These are phyloP conservation scores for Pangasianodon gigas DNA, from an alignment of 2,113 vertebrate species.

Conservation along the genomic window DNA sequence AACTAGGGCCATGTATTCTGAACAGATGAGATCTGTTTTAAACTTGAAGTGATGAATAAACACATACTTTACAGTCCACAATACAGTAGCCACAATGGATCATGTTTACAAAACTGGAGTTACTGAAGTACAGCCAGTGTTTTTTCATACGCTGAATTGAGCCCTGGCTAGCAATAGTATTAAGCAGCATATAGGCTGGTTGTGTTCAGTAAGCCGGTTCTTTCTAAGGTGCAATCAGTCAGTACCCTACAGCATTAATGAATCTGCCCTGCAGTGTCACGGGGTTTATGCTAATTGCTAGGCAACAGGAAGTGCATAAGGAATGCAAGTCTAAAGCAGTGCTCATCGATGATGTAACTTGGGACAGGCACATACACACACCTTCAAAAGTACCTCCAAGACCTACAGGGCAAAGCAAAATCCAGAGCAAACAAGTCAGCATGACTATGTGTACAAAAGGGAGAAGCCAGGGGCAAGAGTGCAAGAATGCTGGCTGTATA, in stretches of 20 bases:
- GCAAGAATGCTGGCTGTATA: background rate
- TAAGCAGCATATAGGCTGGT: background rate
- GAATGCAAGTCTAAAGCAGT: background rate
- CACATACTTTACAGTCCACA: background rate
- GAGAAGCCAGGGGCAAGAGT: background rate
- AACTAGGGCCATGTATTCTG: background rate
- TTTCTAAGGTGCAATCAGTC: constrained; percentile 8
- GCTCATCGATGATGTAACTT: constrained; percentile 30
- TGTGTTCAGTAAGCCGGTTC: background rate
- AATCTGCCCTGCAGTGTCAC: background rate
- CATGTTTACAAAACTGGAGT: background rate
- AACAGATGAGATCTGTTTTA: background rate
- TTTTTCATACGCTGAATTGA: background rate
- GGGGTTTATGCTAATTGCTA: constrained; percentile 26
- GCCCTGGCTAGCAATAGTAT: background rate
- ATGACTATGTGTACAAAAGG: background rate
- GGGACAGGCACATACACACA: constrained; percentile 15
- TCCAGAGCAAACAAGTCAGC: background rate
- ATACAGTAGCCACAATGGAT: background rate
- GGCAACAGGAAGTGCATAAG: constrained; percentile 40
- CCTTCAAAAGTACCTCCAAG: background rate
- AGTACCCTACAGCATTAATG: background rate
- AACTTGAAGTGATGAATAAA: background rate
- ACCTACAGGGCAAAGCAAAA: constrained; percentile 11
- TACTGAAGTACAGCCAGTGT: too few species aligned